These are phyloP conservation scores for Crotalus tigris DNA, from an alignment of 2,113 vertebrate species.

Conservation along the genomic window DNA sequence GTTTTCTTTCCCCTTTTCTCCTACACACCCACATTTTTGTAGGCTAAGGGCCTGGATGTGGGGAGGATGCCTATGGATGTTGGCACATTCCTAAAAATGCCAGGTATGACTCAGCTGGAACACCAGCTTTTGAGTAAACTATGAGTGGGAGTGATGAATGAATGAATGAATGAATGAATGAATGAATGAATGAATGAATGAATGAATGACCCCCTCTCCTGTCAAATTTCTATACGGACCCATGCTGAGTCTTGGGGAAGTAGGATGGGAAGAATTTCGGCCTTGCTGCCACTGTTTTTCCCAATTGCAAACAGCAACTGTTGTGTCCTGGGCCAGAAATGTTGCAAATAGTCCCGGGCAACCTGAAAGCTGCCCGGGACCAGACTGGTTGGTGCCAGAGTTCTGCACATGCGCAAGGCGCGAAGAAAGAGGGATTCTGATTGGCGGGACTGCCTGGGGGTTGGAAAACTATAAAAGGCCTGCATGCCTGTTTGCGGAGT, in stretches of 20 bases:
- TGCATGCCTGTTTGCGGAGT: too few relatives aligned
- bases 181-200: neutral
- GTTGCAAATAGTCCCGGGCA: too few relatives aligned
- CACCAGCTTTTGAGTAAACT: neutral
- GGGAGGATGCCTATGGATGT: neutral
- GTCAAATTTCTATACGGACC: neutral
- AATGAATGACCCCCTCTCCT: neutral
- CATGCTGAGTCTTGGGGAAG: neutral
- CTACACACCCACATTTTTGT: neutral
- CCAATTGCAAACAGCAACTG: neutral
- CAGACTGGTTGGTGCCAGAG: too few relatives aligned
- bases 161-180: too few relatives aligned
- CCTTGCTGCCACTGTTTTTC: neutral
- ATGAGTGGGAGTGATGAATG: neutral
- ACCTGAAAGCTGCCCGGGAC: too few relatives aligned
- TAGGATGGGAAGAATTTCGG: neutral
- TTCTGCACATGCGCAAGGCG: too few relatives aligned
- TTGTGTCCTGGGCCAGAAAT: too few relatives aligned
- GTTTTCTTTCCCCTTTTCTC: neutral
- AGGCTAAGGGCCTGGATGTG: neutral
- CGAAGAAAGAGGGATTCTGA: too few relatives aligned
- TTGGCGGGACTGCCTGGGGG: too few relatives aligned
- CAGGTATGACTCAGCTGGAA: neutral
- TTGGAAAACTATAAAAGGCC: too few relatives aligned
- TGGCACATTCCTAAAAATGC: neutral